Evolutionary conservation across 2,797 vertebrate species (phyloP), one percentile per base, ranked within the genome.

Genomic region (Tragopan temminckii): DNA sequence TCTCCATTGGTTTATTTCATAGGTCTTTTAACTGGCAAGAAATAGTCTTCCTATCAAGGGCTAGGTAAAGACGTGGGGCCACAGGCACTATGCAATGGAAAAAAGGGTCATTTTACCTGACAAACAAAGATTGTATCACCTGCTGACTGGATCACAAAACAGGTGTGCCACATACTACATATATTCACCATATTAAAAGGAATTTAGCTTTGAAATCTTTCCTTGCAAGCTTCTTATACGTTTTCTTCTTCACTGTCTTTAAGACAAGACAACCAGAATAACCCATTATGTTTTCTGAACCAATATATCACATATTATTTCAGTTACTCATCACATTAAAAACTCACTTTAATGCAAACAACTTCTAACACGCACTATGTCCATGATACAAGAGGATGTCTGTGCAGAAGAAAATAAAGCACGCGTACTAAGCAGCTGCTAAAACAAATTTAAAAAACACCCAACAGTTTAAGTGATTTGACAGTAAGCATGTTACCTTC

Each of bases 191-290:
- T 2, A 50, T 35, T 50, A 13, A 27, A 77, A 81, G 25, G 55
- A 70, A 31, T 5, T 55, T 58, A n/a, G 20, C 38, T 88, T 58
- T 59, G 0, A 63, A 77, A 57, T 52, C 36, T 23, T 69, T 31
- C 18, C 3, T 80, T 85, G 7, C 1, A 15, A n/a, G n/a, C 20
- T 6, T 4, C 42, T 0, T 10, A 24, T 2, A 1, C 13, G 17
- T 69, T 77, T 20, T 53, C 19, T 5, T 52, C 52, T 24, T 52
- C 3, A 36, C 50, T 17, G 0, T 55, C 36, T 27, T 29, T 15
- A 82, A 55, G 21, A n/a, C 14, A 21, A 68, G 38, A 85, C 7
- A 31, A 17, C 38, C 11, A 70, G 35, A 82, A 74, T 40, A 19
- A 70, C 5, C 14, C 21, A 12, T 1, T 59, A 2, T 15, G 43